Percentiles rank a stretch among this genome's conserved stretches.
Evolutionary conservation across 1,140 invertebrate genomes (phyloP).

Genomic region (Pseudachorutes palmiensis): DNA sequence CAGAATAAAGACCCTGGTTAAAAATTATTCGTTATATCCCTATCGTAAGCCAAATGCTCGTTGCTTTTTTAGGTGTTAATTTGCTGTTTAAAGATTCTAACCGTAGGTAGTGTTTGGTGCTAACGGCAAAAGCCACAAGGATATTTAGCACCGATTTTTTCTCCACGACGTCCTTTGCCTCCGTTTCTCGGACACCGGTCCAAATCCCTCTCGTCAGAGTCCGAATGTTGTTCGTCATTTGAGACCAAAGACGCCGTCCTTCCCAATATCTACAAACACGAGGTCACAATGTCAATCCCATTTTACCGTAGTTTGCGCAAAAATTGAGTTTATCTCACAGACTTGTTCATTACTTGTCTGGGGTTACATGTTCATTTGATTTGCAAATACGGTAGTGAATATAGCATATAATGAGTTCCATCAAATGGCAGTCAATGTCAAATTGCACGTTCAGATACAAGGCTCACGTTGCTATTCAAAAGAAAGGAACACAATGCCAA

Average conservation of each 20-base stretch:
- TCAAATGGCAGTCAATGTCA: no score
- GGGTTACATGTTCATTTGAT: no score
- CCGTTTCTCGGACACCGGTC: conserved; percentile 26
- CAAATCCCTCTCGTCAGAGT: conserved; percentile 34
- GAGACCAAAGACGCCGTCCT: conserved; percentile 33
- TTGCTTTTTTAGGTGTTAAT: no score
- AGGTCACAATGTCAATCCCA: conserved; percentile 11
- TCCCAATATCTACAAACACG: conserved; percentile 34
- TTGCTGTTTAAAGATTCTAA: no score
- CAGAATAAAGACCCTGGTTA: no score
- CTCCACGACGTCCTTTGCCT: conserved; percentile 26
- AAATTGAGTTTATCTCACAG: not conserved
- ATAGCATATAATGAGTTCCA: no score
- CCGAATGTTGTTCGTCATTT: conserved; percentile 35
- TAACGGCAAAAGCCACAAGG: conserved; percentile 30
- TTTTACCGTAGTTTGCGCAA: not conserved
- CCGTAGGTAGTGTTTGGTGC: conserved; percentile 31
- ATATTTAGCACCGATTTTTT: conserved; percentile 34
- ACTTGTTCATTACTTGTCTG: not conserved
- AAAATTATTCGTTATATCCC: no score
- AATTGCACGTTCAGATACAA: no score
- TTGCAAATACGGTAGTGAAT: no score
- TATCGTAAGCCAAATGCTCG: no score
- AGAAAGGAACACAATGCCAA: no score
- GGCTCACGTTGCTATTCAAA: no score